Conservation (phyloP, 2,113 vertebrate species). For the Hucho hucho region DNA sequence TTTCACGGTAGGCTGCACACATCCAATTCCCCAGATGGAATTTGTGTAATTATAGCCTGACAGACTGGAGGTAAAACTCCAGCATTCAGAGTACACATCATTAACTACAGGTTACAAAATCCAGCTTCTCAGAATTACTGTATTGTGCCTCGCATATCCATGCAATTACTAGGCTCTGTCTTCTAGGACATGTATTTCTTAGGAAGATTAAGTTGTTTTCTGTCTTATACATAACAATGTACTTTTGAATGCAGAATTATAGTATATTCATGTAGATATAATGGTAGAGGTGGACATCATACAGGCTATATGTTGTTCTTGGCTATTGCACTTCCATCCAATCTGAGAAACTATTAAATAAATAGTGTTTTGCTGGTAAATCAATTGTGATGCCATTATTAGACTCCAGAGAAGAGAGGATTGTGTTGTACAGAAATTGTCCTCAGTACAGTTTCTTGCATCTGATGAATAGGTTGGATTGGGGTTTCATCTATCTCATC, state of each 20-base stretch:
- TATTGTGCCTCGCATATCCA: too few relatives aligned
- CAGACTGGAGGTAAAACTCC: conserved; percentile 23
- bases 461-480: not conserved
- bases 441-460: conserved; percentile 1
- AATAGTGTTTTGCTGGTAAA: not conserved
- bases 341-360: not conserved
- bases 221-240: too few relatives aligned
- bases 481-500: too few relatives aligned
- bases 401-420: not conserved
- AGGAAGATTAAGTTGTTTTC: too few relatives aligned
- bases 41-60: conserved; percentile 30
- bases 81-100: not conserved
- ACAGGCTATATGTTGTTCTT: too few relatives aligned
- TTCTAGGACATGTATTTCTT: too few relatives aligned
- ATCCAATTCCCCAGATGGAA: conserved; percentile 29
- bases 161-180: too few relatives aligned
- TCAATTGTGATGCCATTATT: conserved; percentile 3
- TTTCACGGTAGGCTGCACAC: conserved; percentile 27
- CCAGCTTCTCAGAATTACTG: too few relatives aligned
- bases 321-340: not conserved
- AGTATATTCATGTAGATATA: too few relatives aligned
- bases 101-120: not conserved
- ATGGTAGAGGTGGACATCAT: too few relatives aligned
- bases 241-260: too few relatives aligned
- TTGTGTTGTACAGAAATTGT: not conserved